Base-by-base conservation (phyloP, 2,888 invertebrate species). In the Cabera pusaria region DNA sequence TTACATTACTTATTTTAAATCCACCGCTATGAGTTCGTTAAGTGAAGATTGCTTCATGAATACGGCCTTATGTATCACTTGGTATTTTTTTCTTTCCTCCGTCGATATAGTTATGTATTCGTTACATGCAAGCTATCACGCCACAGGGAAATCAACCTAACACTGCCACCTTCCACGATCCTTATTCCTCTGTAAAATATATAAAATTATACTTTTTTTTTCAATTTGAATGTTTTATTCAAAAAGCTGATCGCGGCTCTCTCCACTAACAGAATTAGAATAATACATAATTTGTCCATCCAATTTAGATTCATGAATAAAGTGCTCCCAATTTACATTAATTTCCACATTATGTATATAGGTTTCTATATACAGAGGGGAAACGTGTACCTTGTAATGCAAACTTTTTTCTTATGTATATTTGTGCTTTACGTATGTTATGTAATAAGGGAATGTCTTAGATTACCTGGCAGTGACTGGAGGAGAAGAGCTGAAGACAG, bases 291-390 rank as follows among this genome's bases (percentile, higher is more conserved):
- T 49, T 51, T 49, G 41, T 32, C 43, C 34, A 34, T 26, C 40
- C 36, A 56, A 53, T 46, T 55, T 53, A 49, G 38, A 49, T 57
- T 57, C 51, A 55, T 58, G 54, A 59, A 56, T 56, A 52, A 52
- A 46, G 26, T 47, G 35, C 24, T 46, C 23, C 20, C 14, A 49
- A 61, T 64, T 59, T 59, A 43, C 57, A 60, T 52, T 29, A 35
- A 46, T 44, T 44, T 48, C 34, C 9, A 12, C 35, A 39, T 27
- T 28, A 27, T 34, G 35, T 9, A 32, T 20, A 25, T 21, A 37
- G 20, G n/a, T n/a, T n/a, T n/a, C n/a, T n/a, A n/a, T n/a, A 34
- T 14, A 17, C 8, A 18, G 32, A 18, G 17, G 23, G 31, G 22
- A 29, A 38, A 27, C 23, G 17, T 36, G 16, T 24, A 25, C 20